Evolutionary conservation across 2,797 vertebrate species (phyloP), one percentile per base, ranked within the genome.

Genomic region (Glossophaga mutica): DNA sequence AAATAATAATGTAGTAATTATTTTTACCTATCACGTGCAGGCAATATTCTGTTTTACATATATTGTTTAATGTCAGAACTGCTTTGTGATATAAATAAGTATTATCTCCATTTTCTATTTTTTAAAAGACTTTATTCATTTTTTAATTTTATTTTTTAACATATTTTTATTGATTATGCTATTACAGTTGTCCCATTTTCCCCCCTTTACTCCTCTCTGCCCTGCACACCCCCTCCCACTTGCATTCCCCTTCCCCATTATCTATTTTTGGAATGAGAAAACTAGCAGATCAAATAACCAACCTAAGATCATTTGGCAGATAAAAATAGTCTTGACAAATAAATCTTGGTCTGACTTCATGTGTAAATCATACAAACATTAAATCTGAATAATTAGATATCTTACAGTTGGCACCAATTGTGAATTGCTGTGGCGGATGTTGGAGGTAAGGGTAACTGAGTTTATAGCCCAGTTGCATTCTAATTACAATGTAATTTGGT

Each of bases 191-290:
- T 57, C 55, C 22, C 21, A 57, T 57, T 24, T 55, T 19, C 21
- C 52, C 52, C 22, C 55, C 22, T 57, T 24, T 57, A 24, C 9
- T 57, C 55, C 9, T 8, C 55, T 57, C 52, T 21, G 5, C 18
- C 55, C 55, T 57, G 22, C 55, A 57, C 55, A 57, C 21, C 55
- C 22, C 21, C 52, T 55, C 19, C 52, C 52, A 55, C 52, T 55
- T 2, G 6, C 50, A 21, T 52, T 55, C 2, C 50, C 22, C 55
- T 1, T 14, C 48, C 9, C 22, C 59, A 76, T 68, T 50, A 29
- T 87, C 24, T 77, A 65, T 78, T 92, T 94, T 89, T 79, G 59
- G 95, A 89, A 82, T 37, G 59, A 88, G 46, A 87, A 70, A 90
- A 77, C 44, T 42, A 88, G 42, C 29, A 52, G 77, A 68, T 92